Base-by-base conservation (phyloP, 2,888 invertebrate genomes). In the Himalopsyche anomala region DNA sequence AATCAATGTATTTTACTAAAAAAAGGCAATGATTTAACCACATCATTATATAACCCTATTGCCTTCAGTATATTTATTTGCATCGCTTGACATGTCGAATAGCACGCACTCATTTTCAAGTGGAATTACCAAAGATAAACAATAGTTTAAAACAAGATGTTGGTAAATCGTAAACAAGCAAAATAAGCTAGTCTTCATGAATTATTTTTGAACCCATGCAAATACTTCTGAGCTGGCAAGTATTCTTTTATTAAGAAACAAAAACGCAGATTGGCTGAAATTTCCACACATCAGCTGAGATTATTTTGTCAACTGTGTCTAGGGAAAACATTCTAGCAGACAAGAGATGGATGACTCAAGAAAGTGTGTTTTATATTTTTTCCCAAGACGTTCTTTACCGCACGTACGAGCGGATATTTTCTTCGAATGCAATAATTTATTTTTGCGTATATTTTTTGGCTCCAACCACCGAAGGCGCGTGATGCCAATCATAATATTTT, bases 391-490 rank as follows among this genome's bases (percentile, higher is more conserved):
- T 62, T 62, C 62, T 62, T 62, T 62, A 19, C 19, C 28, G 62
- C 62, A 62, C 62, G 62, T 62, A 62, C 9, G 62, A 62, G 19
- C 8, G 15, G 62, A 9, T 62, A 62, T 62, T 19, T 62, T 62
- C 62, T 62, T 62, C 11, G 62, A 28, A 19, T 19, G 5, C 62
- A n/a, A 62, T 28, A 62, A 19, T 19, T 62, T 62, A 62, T 62
- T 62, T 62, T 62, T 56, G n/a, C n/a, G n/a, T 56, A n/a, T 56
- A n/a, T n/a, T 56, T 56, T 45, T 62, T 62, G 51, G 51, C 51
- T 51, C 51, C 51, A 51, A 62, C 28, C 62, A 11, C 5, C 62
- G 62, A 11, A 6, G 19, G 11, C 3, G 62, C 62, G 11, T 62
- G 62, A 62, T 28, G n/a, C 19, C 28, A n/a, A 28, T 62, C 62